Conservation (phyloP, 2,113 vertebrate species). For the Zosterops hypoxanthus region DNA sequence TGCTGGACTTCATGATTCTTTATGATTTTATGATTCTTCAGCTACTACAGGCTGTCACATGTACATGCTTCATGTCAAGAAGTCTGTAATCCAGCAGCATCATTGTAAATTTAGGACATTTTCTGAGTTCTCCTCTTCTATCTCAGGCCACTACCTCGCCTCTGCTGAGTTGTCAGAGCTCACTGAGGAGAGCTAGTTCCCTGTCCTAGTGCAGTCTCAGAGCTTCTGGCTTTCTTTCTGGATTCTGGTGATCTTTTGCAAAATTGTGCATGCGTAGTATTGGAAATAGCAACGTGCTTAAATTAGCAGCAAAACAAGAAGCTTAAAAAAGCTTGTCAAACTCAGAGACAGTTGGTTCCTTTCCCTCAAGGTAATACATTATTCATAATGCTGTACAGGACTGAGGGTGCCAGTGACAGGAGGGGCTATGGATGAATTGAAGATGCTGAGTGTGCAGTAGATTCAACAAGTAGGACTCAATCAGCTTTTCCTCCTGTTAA, state of each 20-base stretch:
- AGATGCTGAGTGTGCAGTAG: background rate
- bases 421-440: background rate
- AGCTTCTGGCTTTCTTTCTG: background rate
- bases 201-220: background rate
- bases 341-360: background rate
- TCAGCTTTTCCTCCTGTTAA: background rate
- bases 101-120: background rate
- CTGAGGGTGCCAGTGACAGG: background rate
- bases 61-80: background rate
- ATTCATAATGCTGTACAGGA: background rate
- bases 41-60: background rate
- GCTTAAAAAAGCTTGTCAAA: background rate
- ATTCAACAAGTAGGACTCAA: background rate
- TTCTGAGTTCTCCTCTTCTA: background rate
- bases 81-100: background rate
- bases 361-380: background rate
- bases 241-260: background rate
- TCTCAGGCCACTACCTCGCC: background rate
- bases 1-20: background rate
- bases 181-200: background rate
- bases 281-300: background rate
- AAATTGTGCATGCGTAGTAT: background rate
- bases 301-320: background rate
- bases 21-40: background rate
- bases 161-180: background rate